These are phyloP conservation scores for Cyclopterus lumpus DNA, from an alignment of 2,797 vertebrate genomes.

Conservation along the genomic window DNA sequence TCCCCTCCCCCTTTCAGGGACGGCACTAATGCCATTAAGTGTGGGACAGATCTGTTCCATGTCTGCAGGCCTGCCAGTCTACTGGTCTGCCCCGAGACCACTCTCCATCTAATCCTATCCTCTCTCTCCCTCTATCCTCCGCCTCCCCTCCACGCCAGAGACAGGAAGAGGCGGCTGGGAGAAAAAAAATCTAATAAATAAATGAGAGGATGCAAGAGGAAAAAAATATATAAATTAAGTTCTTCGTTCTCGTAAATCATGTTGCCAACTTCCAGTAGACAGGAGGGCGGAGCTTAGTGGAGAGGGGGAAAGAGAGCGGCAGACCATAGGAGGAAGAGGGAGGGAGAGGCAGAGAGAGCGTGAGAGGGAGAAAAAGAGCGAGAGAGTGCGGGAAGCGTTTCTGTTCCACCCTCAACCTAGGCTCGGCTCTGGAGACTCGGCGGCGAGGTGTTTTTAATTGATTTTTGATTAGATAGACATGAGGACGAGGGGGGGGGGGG, in stretches of 20 bases:
- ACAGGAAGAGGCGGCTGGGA: slow-evolving; percentile 87
- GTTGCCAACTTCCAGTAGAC: slow-evolving; percentile 91
- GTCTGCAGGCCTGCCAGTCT: slow-evolving; percentile 86
- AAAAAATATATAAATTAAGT: slow-evolving; percentile 91
- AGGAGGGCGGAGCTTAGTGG: slow-evolving; percentile 84
- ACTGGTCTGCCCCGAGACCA: slow-evolving; percentile 86
- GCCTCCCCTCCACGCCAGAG: slow-evolving; percentile 82
- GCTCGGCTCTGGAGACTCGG: slow-evolving; percentile 83
- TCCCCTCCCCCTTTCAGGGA: slow-evolving; percentile 84
- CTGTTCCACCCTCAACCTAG: slow-evolving; percentile 83
- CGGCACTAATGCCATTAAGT: slow-evolving; percentile 89
- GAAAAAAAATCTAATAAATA: slow-evolving; percentile 90
- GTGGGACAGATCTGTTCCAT: slow-evolving; percentile 88
- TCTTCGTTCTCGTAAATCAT: slow-evolving; percentile 91
- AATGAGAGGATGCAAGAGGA: slow-evolving; percentile 89
- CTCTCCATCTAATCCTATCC: slow-evolving; percentile 88
- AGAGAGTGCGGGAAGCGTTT: slow-evolving; percentile 83
- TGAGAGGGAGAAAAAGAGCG: slow-evolving; percentile 64
- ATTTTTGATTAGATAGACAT: slow-evolving; percentile 90
- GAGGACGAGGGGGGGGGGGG: slow-evolving; percentile 50
- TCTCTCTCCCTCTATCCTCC: slow-evolving; percentile 78
- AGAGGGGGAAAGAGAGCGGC: slow-evolving; percentile 59
- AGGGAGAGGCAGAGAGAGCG: slow-evolving; percentile 16
- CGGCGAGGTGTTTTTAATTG: slow-evolving; percentile 91
- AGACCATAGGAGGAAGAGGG: slow-evolving; percentile 36